Conservation (phyloP, 2,113 vertebrate genomes). For the Gyps fulvus region DNA sequence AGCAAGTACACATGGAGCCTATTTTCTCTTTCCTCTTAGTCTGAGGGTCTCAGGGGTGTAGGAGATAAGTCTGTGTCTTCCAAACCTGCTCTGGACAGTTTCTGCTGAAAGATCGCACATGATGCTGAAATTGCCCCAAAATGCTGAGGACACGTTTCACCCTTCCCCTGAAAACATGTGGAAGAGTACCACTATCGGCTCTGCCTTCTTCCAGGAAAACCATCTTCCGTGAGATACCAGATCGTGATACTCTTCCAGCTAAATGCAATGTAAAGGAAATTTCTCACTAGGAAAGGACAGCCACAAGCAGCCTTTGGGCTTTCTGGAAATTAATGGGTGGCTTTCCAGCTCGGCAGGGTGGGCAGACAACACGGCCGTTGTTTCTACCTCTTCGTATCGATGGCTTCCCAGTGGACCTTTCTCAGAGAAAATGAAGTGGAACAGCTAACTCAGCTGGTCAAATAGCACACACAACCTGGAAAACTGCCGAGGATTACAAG, state of each 20-base stretch:
- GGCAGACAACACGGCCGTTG: not conserved
- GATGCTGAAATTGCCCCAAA: not conserved
- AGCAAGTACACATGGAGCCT: not conserved
- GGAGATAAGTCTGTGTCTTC: not conserved
- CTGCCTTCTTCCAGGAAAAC: not conserved
- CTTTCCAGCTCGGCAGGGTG: not conserved
- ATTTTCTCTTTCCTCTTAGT: not conserved
- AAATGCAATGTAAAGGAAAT: not conserved
- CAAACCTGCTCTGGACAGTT: not conserved
- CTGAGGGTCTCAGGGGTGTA: not conserved
- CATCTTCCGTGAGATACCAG: not conserved
- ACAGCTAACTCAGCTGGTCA: not conserved
- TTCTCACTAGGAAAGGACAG: not conserved
- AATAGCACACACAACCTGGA: not conserved
- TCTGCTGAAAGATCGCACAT: not conserved
- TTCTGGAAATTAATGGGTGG: not conserved
- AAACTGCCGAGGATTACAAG: not conserved
- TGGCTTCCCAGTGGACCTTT: not conserved
- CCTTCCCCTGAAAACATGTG: not conserved
- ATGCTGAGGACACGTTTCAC: fast-evolving
- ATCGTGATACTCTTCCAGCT: not conserved
- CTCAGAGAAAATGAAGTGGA: not conserved
- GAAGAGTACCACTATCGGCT: fast-evolving
- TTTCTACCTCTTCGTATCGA: not conserved
- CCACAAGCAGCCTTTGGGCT: not conserved